A percentile compares a stretch with the other conserved stretches of the same genome.
These are phyloP conservation scores for Penaeus monodon DNA, from an alignment of 2,888 invertebrate species.

Conservation along the genomic window DNA sequence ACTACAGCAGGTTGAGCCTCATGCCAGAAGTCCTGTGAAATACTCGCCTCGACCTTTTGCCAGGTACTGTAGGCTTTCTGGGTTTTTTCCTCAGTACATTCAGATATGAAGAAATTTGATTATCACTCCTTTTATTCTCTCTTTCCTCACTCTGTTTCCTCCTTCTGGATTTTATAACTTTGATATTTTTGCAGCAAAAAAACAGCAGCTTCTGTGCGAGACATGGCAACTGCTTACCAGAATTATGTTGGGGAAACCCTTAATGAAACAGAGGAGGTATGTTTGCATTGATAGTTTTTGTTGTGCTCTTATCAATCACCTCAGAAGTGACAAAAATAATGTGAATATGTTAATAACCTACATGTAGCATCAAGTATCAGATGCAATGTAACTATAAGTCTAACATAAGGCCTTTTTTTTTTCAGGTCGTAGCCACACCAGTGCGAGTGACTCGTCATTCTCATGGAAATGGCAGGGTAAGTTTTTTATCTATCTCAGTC, in stretches of 20 bases:
- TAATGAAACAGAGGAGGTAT: constrained; percentile 23
- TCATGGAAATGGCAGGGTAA: constrained; percentile 27
- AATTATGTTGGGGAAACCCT: constrained; percentile 13
- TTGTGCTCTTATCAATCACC: not conserved
- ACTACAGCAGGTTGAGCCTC: not conserved
- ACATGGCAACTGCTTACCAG: constrained; percentile 10
- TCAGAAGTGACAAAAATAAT: not conserved
- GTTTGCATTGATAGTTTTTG: not conserved
- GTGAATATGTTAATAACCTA: not conserved
- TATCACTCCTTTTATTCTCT: too few relatives aligned
- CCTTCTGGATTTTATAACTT: too few relatives aligned
- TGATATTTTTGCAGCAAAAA: not conserved
- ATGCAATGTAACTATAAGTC: not conserved
- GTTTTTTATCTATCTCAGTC: not conserved
- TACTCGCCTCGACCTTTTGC: constrained; percentile 1
- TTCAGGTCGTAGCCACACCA: constrained; percentile 27
- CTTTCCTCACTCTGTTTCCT: too few relatives aligned
- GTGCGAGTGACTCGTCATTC: constrained; percentile 29
- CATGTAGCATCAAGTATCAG: not conserved
- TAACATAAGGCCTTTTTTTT: not conserved
- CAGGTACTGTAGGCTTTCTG: not conserved
- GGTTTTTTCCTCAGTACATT: not conserved
- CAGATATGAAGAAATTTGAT: too few relatives aligned
- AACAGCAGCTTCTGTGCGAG: not conserved
- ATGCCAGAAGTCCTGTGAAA: constrained; percentile 6